These are phyloP conservation scores for Characodon lateralis DNA, from an alignment of 2,797 vertebrate species.

Conservation along the genomic window DNA sequence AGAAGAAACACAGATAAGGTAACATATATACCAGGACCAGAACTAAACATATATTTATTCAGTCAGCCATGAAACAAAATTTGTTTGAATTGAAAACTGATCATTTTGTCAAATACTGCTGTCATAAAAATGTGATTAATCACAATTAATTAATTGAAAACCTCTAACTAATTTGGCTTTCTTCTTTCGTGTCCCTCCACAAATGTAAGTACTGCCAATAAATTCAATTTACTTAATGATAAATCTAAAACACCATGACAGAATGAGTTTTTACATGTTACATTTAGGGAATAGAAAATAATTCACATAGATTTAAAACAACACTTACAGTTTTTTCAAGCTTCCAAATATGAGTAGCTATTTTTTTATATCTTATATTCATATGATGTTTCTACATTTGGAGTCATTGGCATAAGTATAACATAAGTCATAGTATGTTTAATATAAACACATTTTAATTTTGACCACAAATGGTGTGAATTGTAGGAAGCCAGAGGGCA, in stretches of 20 bases:
- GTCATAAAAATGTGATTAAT: too few species aligned
- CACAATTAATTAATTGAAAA: too few species aligned
- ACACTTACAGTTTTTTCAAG: neutral
- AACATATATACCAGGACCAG: too few species aligned
- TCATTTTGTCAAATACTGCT: too few species aligned
- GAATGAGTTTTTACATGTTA: neutral
- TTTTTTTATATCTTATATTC: conserved; percentile 11
- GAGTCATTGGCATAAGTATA: conserved; percentile 1
- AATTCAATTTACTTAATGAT: conserved; percentile 6
- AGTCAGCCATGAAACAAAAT: too few species aligned
- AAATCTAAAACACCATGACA: conserved; percentile 12
- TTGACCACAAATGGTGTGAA: conserved; percentile 12
- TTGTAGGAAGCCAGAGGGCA: conserved; percentile 30
- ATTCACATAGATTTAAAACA: neutral
- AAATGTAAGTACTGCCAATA: too few species aligned
- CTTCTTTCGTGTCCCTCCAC: too few species aligned
- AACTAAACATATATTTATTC: too few species aligned
- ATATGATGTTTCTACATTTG: too few species aligned
- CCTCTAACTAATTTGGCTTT: too few species aligned
- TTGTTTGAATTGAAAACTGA: too few species aligned
- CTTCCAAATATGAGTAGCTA: neutral
- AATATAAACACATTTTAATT: conserved; percentile 9
- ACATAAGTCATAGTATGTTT: neutral
- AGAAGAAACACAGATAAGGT: too few species aligned
- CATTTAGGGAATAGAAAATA: neutral